These are phyloP conservation scores for Steatocranus sp. DNA, from an alignment of 2,797 vertebrate genomes.

Conservation along the genomic window DNA sequence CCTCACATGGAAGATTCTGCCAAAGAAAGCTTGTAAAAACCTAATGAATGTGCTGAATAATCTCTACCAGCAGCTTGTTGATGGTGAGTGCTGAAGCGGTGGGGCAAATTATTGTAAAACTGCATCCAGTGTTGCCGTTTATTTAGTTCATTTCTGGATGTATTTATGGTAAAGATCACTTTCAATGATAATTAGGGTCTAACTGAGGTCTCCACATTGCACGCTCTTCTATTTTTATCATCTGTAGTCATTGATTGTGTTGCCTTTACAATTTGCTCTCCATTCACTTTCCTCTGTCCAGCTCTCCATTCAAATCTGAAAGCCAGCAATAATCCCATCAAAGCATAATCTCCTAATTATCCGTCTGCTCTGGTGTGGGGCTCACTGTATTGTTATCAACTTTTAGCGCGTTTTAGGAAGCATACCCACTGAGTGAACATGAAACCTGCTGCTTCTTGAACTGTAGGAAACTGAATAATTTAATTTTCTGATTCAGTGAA, in stretches of 20 bases:
- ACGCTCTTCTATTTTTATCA: neutral
- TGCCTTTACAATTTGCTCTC: neutral
- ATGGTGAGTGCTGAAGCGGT: slow-evolving; percentile 79
- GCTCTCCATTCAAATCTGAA: neutral
- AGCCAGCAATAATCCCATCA: slow-evolving; percentile 14
- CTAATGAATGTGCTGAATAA: slow-evolving; percentile 90
- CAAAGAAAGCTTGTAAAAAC: slow-evolving; percentile 98
- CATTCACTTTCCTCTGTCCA: neutral
- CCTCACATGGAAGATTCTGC: slow-evolving; percentile 94
- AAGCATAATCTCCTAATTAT: slow-evolving; percentile 7
- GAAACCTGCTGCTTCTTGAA: slow-evolving; percentile 21
- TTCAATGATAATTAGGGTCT: neutral
- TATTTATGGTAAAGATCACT: neutral
- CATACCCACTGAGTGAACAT: neutral
- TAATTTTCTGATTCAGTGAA: slow-evolving; percentile 47
- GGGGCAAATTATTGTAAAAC: neutral
- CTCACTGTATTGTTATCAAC: neutral
- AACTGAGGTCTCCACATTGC: neutral
- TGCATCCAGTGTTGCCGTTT: neutral
- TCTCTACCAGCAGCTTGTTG: slow-evolving; percentile 88
- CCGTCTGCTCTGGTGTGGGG: neutral
- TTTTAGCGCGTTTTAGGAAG: neutral
- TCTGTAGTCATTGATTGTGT: neutral
- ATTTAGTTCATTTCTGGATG: neutral
- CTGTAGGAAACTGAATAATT: slow-evolving; percentile 27